These are phyloP conservation scores for Pollenia angustigena DNA, from an alignment of 2,888 invertebrate species.

Conservation along the genomic window DNA sequence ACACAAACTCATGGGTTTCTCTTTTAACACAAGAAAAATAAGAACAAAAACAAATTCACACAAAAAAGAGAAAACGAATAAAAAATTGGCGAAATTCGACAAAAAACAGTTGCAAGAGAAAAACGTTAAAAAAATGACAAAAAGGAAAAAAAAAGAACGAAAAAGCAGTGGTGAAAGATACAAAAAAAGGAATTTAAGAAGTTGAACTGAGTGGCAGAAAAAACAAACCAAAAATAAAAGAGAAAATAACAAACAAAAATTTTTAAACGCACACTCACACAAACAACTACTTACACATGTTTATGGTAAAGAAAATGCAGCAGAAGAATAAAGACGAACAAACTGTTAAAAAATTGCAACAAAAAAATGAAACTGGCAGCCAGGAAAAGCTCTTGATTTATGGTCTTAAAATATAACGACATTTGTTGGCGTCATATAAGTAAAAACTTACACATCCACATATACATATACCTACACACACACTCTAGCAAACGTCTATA, in stretches of 20 bases:
- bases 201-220: constrained; percentile 56
- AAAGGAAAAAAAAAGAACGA: neutral
- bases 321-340: constrained; percentile 40
- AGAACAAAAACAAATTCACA: constrained; percentile 49
- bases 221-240: constrained; percentile 43
- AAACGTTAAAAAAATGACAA: constrained; percentile 20
- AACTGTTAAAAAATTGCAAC: constrained; percentile 44
- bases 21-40: constrained; percentile 54
- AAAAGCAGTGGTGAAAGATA: constrained; percentile 17
- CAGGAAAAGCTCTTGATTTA: constrained; percentile 83
- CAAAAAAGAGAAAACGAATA: constrained; percentile 39
- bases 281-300: neutral
- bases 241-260: constrained; percentile 33
- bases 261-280: constrained; percentile 5
- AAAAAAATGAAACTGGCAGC: constrained; percentile 66
- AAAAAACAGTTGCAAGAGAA: constrained; percentile 34
- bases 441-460: constrained; percentile 23
- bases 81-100: neutral
- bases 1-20: constrained; percentile 10
- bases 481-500: neutral
- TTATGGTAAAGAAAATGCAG: constrained; percentile 29
- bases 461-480: neutral
- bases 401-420: constrained; percentile 79
- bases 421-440: constrained; percentile 68
- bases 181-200: constrained; percentile 60